These are phyloP conservation scores for Linnaemya vulpina DNA, from an alignment of 2,888 invertebrate genomes.

Conservation along the genomic window DNA sequence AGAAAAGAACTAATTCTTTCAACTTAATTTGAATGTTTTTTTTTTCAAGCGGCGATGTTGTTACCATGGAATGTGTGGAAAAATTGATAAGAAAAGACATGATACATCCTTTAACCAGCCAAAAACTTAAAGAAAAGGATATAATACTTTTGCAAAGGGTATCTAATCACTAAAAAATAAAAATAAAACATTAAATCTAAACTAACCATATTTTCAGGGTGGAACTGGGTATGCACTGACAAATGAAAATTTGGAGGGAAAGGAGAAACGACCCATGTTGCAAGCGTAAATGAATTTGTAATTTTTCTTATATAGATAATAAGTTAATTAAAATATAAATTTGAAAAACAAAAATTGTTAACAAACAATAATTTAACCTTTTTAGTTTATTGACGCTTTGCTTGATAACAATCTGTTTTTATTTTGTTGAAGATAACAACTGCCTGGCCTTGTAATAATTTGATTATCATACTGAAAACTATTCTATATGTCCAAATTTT, in stretches of 20 bases:
- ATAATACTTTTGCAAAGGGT: slow-evolving; percentile 95
- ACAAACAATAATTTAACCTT: slow-evolving; percentile 30
- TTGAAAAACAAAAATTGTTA: neutral
- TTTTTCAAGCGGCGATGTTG: slow-evolving; percentile 92
- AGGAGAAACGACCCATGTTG: slow-evolving; percentile 91
- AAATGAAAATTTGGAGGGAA: slow-evolving; percentile 92
- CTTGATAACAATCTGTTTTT: slow-evolving; percentile 10
- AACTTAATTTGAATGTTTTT: neutral
- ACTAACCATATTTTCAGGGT: slow-evolving; percentile 85
- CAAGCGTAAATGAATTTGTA: slow-evolving; percentile 86
- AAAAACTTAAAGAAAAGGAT: slow-evolving; percentile 93
- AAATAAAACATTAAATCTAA: slow-evolving; percentile 5
- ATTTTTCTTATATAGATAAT: neutral
- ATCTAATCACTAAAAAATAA: slow-evolving; percentile 75
- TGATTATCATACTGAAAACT: slow-evolving; percentile 1
- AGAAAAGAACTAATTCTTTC: too few relatives aligned
- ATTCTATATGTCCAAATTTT: neutral
- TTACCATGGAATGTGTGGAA: slow-evolving; percentile 98
- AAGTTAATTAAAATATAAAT: slow-evolving; percentile 35
- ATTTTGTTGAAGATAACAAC: slow-evolving; percentile 28
- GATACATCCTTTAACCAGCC: slow-evolving; percentile 95
- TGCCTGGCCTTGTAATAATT: slow-evolving; percentile 21
- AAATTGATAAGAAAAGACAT: slow-evolving; percentile 98
- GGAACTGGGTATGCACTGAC: slow-evolving; percentile 97
- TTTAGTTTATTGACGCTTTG: slow-evolving; percentile 27